phyloP scores from a whole-genome alignment of 2,797 vertebrate species.

The Phoeniculus purpureus region DNA sequence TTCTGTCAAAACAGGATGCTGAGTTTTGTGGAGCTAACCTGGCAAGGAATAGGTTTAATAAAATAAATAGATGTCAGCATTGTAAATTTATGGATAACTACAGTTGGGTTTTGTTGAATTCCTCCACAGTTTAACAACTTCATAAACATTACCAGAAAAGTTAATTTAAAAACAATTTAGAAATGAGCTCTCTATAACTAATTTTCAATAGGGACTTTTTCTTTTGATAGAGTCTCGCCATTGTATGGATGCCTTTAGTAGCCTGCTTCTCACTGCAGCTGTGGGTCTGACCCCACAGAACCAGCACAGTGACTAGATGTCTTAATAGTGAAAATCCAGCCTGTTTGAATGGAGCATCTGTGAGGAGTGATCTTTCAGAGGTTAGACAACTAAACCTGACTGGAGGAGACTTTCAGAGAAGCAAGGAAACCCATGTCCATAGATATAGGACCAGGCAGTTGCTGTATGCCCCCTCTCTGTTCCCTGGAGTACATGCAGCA shows the following conservation, averaged over 20 bases:
- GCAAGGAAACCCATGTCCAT: neutral
- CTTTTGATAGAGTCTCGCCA: neutral
- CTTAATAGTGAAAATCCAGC: conserved; percentile 39
- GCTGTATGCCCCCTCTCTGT: neutral
- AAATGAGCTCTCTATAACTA: neutral
- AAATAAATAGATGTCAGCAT: neutral
- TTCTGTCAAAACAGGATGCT: conserved; percentile 50
- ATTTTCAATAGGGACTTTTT: neutral
- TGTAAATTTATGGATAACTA: neutral
- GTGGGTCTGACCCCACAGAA: neutral
- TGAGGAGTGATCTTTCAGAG: neutral
- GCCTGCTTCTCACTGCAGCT: neutral
- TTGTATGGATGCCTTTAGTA: neutral
- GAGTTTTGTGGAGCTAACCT: conserved; percentile 30
- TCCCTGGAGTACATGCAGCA: neutral
- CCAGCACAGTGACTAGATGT: neutral
- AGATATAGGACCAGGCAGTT: neutral
- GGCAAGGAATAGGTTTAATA: conserved; percentile 17
- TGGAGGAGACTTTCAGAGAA: neutral
- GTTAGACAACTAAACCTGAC: neutral
- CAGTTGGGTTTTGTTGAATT: neutral
- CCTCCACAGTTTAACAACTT: neutral
- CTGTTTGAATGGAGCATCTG: conserved; percentile 14
- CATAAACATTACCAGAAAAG: neutral
- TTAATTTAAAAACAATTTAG: neutral